These are phyloP conservation scores for Pterobdella sp. DNA, from an alignment of 2,888 invertebrate species.

Conservation along the genomic window DNA sequence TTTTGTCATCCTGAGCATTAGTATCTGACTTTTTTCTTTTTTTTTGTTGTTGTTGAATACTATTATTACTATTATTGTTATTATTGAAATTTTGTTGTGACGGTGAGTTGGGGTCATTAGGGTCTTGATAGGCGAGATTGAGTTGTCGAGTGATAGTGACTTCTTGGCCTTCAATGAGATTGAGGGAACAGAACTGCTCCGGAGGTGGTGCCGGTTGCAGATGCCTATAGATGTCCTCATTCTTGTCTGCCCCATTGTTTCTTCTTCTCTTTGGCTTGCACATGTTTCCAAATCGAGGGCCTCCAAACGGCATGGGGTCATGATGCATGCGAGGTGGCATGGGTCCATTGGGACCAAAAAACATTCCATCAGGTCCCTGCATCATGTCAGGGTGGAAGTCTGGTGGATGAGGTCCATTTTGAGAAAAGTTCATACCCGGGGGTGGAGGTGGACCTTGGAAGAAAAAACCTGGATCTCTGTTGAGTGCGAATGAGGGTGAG, in stretches of 20 bases:
- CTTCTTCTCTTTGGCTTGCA: conserved; percentile 40
- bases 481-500: conserved; percentile 43
- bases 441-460: conserved; percentile 31
- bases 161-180: conserved; percentile 91
- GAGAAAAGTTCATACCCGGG: conserved; percentile 32
- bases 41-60: conserved; percentile 21
- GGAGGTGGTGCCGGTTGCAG: conserved; percentile 78
- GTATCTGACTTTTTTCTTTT: conserved; percentile 31
- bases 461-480: conserved; percentile 34
- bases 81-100: conserved; percentile 13
- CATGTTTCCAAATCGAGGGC: conserved; percentile 50
- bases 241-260: conserved; percentile 43
- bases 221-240: conserved; percentile 65
- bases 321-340: conserved; percentile 32
- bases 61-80: conserved; percentile 19
- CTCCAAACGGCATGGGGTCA: conserved; percentile 44
- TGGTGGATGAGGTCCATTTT: conserved; percentile 36
- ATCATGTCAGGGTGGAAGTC: conserved; percentile 39
- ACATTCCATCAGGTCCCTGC: conserved; percentile 34
- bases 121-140: conserved; percentile 64
- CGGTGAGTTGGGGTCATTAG: conserved; percentile 18
- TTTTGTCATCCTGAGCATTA: neutral
- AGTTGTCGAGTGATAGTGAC: conserved; percentile 90
- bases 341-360: conserved; percentile 35
- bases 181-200: conserved; percentile 88